Evolutionary conservation across 2,888 invertebrate species (phyloP).

Genomic region (Anarsia innoxiella): DNA sequence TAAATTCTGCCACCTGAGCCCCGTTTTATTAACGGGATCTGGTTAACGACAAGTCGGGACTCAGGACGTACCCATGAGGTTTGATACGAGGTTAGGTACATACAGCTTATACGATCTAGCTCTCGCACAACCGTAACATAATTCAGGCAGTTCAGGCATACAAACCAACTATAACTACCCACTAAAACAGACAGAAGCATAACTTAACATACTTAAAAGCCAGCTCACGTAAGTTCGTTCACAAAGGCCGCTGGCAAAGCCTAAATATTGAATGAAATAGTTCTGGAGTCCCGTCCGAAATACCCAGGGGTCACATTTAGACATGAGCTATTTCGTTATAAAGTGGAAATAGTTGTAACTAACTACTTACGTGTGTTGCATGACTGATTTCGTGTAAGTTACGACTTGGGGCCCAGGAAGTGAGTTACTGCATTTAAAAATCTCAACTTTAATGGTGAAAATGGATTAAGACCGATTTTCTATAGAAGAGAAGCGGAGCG

Average conservation of each 20-base stretch:
- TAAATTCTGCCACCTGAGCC: too few species aligned
- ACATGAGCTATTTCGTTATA: constrained; percentile 22
- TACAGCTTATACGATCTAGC: not conserved
- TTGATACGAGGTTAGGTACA: too few species aligned
- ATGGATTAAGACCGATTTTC: too few species aligned
- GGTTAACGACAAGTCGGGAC: too few species aligned
- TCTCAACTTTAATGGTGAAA: too few species aligned
- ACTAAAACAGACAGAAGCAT: constrained; percentile 5
- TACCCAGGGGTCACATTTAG: constrained; percentile 23
- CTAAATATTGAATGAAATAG: constrained; percentile 32
- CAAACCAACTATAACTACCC: not conserved
- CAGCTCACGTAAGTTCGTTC: constrained; percentile 16
- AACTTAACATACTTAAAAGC: constrained; percentile 11
- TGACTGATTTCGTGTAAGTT: constrained; percentile 25
- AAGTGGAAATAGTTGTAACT: constrained; percentile 27
- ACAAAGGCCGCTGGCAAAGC: constrained; percentile 8
- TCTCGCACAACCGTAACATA: not conserved
- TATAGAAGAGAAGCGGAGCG: too few species aligned
- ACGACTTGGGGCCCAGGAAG: too few species aligned
- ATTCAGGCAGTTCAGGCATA: not conserved
- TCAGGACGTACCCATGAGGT: too few species aligned
- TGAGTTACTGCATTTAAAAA: too few species aligned
- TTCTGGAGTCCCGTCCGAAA: constrained; percentile 18
- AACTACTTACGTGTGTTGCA: constrained; percentile 29
- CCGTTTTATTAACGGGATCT: too few species aligned